Evolutionary conservation across 2,113 vertebrate species (phyloP).

Genomic region (Geococcyx californianus): DNA sequence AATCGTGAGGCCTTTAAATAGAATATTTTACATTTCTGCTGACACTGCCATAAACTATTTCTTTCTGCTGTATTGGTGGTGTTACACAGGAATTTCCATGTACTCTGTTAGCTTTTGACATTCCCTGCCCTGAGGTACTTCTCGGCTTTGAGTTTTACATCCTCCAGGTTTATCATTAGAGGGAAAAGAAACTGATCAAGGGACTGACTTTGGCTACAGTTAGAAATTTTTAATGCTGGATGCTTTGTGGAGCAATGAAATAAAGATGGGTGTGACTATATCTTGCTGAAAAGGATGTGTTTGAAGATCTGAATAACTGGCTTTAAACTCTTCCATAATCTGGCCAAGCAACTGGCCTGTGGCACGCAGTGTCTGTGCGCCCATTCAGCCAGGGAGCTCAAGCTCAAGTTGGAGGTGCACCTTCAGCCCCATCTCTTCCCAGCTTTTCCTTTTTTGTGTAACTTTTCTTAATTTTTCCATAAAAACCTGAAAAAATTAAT

Average conservation of each 20-base stretch:
- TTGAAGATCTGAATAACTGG: not conserved
- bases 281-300: not conserved
- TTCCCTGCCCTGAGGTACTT: not conserved
- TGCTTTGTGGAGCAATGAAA: not conserved
- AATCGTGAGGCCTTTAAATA: not conserved
- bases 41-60: not conserved
- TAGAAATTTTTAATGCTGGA: not conserved
- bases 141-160: not conserved
- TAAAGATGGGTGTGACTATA: not conserved
- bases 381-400: not conserved
- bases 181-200: not conserved
- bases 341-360: rapidly evolving
- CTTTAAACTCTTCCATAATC: not conserved
- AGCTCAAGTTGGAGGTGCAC: rapidly evolving
- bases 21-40: not conserved
- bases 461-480: not conserved
- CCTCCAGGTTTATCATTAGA: not conserved
- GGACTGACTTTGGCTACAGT: not conserved
- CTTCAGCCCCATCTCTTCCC: no score
- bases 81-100: not conserved
- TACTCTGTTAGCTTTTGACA: not conserved
- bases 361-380: not conserved
- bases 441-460: no score
- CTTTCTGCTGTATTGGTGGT: not conserved
- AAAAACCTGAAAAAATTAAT: not conserved